Base-by-base conservation (phyloP, 2,113 vertebrate genomes). In the Lophotis ruficrista region DNA sequence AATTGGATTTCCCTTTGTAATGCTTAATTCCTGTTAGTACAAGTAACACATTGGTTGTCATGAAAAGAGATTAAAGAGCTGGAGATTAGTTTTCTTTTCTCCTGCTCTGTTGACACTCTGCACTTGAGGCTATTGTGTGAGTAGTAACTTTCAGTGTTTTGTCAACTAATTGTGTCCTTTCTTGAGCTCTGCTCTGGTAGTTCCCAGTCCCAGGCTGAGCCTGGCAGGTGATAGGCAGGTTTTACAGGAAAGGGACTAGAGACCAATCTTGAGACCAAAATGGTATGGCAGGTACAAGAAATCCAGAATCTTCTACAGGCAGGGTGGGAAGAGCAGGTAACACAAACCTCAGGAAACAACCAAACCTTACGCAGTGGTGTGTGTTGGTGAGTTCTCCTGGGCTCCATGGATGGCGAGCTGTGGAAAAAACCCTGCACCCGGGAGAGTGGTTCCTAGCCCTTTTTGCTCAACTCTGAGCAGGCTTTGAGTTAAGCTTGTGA, bases 71-170 rank as follows among this genome's bases (percentile, higher is more conserved):
- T 81, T 16, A 76, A 76, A 53, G 68, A 86, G n/a, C 45, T 83
- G 58, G 54, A 77, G 69, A 28, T 64, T 7, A 48, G 51, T 87
- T 92, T 91, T 68, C 51, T 91, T 83, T 83, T 94, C 48, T 81
- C 33, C 27, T 77, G 22, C 48, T 38, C 23, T 95, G 82, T 83
- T 95, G 95, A 93, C 54, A 56, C 25, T 80, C 14, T 80, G 57
- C 31, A 57, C 78, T 77, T 47, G 35, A 45, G 7, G 12, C 48
- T 87, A 0, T 68, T 69, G 62, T 8, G 6, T 17, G 30, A 85
- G 58, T 56, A 56, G 28, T 79, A 73, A 91, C 30, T 86, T 91
- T 58, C 78, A 81, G 16, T 96, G 79, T 97, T 96, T 95, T 92
- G 85, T 92, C 68, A 92, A 90, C 85, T 38, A 14, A 5, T 38